phyloP scores from a whole-genome alignment of 1,140 invertebrate genomes.

The Wasmannia auropunctata region DNA sequence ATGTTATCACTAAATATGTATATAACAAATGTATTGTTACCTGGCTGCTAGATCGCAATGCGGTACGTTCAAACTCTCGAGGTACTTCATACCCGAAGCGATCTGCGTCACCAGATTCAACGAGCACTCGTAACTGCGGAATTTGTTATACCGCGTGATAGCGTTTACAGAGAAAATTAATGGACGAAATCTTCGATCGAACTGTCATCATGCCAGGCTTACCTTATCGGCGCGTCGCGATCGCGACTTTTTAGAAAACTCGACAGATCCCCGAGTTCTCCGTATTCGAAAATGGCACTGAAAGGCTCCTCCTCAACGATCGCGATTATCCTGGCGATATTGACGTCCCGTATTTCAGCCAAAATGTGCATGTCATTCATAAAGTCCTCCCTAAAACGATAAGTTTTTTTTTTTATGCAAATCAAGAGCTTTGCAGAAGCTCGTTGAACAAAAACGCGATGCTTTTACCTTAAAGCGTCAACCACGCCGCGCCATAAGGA shows the following conservation, averaged over 20 bases:
- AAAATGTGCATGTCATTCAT: slow-evolving; percentile 93
- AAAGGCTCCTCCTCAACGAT: slow-evolving; percentile 94
- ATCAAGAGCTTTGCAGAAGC: neutral
- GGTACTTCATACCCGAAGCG: slow-evolving; percentile 94
- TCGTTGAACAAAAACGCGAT: neutral
- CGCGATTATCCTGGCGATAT: slow-evolving; percentile 93
- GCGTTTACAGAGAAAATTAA: neutral
- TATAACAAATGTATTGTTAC: slow-evolving; percentile 82
- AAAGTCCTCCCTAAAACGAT: slow-evolving; percentile 90
- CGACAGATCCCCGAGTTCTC: slow-evolving; percentile 93
- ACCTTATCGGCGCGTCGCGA: slow-evolving; percentile 81
- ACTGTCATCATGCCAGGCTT: slow-evolving; percentile 4
- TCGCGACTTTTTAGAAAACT: slow-evolving; percentile 88
- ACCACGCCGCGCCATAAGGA: slow-evolving; percentile 90
- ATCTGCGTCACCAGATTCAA: slow-evolving; percentile 94
- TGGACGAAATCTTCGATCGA: neutral
- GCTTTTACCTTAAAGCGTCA: slow-evolving; percentile 88
- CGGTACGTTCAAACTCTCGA: slow-evolving; percentile 91
- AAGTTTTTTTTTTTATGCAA: neutral
- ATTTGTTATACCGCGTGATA: neutral
- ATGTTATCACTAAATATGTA: neutral
- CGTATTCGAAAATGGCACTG: slow-evolving; percentile 94
- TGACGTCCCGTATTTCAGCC: slow-evolving; percentile 92
- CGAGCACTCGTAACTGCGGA: slow-evolving; percentile 91
- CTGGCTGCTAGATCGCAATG: slow-evolving; percentile 92